Percentiles rank a stretch among this genome's conserved stretches.
Conservation (phyloP, 1,140 invertebrate genomes). For the Pomacea maculata region DNA sequence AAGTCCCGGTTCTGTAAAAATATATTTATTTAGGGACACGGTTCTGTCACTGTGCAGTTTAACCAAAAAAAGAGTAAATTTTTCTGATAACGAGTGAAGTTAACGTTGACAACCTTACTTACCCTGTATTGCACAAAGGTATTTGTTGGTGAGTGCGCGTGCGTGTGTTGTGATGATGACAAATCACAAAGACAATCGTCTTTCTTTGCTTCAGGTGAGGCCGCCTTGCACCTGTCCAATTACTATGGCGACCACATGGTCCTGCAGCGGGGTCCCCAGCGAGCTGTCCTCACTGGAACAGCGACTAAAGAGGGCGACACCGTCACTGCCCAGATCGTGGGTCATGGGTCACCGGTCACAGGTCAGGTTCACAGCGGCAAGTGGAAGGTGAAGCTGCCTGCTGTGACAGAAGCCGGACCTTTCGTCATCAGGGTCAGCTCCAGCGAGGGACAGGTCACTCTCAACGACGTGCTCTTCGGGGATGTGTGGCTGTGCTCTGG, state of each 20-base stretch:
- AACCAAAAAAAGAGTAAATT: too few species aligned
- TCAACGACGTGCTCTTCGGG: constrained; percentile 40
- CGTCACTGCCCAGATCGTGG: constrained; percentile 25
- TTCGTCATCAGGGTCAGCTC: constrained; percentile 25
- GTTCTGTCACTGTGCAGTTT: too few species aligned
- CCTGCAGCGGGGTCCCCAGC: constrained; percentile 45
- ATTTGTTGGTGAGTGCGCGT: too few species aligned
- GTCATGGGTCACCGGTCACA: constrained; percentile 8
- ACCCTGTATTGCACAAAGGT: too few species aligned
- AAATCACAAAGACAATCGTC: neutral
- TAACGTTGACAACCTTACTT: too few species aligned
- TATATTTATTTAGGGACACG: too few species aligned
- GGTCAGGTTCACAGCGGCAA: constrained; percentile 23
- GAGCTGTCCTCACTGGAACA: constrained; percentile 50
- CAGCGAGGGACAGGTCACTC: constrained; percentile 17
- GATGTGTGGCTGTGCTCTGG: constrained; percentile 57
- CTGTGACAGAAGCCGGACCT: constrained; percentile 31
- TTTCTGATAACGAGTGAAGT: too few species aligned
- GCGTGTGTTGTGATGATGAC: too few species aligned
- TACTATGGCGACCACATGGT: constrained; percentile 57
- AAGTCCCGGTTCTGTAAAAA: too few species aligned
- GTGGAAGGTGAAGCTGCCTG: constrained; percentile 33
- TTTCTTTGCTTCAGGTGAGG: neutral
- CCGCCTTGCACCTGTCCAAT: constrained; percentile 24
- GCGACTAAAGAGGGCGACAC: constrained; percentile 25